Conservation (phyloP, 2,888 invertebrate genomes). For the Cartodere bifasciata region DNA sequence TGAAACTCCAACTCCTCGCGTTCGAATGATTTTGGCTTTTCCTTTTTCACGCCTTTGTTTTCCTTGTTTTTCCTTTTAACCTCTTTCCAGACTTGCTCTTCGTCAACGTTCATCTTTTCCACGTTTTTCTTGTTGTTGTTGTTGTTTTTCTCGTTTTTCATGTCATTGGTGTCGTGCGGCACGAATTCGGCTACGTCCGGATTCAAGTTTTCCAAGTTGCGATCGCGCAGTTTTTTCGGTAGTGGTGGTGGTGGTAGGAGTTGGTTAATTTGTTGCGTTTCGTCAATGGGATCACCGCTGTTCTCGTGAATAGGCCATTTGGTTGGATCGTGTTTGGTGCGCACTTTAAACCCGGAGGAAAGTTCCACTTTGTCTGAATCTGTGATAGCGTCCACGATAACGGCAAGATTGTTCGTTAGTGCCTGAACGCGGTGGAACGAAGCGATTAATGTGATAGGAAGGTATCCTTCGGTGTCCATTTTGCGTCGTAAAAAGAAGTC, state of each 20-base stretch:
- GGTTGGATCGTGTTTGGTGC: conserved; percentile 69
- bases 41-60: conserved; percentile 25
- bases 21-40: conserved; percentile 22
- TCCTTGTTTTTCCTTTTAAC: conserved; percentile 36
- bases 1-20: conserved; percentile 89
- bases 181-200: conserved; percentile 81
- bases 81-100: conserved; percentile 44
- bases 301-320: conserved; percentile 79
- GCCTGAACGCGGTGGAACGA: conserved; percentile 90
- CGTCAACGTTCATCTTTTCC: conserved; percentile 15
- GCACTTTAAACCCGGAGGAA: conserved; percentile 57
- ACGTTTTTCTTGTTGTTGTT: conserved; percentile 8
- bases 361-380: conserved; percentile 80
- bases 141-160: conserved; percentile 11
- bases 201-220: conserved; percentile 51
- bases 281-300: conserved; percentile 22
- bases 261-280: conserved; percentile 37
- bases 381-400: conserved; percentile 75
- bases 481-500: conserved; percentile 95
- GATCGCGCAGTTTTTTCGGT: conserved; percentile 44
- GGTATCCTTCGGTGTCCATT: conserved; percentile 90
- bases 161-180: conserved; percentile 34
- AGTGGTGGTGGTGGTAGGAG: conserved; percentile 62
- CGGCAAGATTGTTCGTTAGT: conserved; percentile 69
- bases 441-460: conserved; percentile 86